These are phyloP conservation scores for Solen grandis DNA, from an alignment of 1,140 invertebrate species.

Conservation along the genomic window DNA sequence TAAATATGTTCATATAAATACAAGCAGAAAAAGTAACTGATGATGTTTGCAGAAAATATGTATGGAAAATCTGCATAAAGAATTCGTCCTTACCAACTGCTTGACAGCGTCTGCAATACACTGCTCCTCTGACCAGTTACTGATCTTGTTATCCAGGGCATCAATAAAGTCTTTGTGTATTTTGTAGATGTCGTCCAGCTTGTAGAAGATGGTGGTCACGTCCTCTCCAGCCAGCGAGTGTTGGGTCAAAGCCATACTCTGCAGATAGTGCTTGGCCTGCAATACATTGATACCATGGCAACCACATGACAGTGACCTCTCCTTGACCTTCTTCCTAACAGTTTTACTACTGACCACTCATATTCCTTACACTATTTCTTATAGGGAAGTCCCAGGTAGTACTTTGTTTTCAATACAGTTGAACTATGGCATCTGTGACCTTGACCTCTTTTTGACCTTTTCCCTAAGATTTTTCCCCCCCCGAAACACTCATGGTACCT, in stretches of 20 bases:
- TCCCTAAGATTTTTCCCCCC: too few relatives aligned
- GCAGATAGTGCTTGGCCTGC: constrained; percentile 37
- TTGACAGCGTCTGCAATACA: constrained; percentile 41
- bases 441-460: too few relatives aligned
- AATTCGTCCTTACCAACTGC: constrained; percentile 25
- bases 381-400: too few relatives aligned
- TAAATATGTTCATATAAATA: background rate
- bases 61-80: background rate
- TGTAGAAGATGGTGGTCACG: constrained; percentile 52
- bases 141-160: constrained; percentile 17
- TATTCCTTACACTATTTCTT: too few relatives aligned
- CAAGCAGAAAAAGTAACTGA: background rate
- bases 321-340: too few relatives aligned
- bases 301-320: too few relatives aligned
- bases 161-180: constrained; percentile 50
- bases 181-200: constrained; percentile 42
- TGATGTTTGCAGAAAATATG: background rate
- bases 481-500: too few relatives aligned
- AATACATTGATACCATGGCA: too few relatives aligned
- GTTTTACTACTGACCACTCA: too few relatives aligned
- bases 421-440: too few relatives aligned
- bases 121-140: constrained; percentile 41
- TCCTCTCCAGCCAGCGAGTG: constrained; percentile 17
- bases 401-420: too few relatives aligned
- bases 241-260: constrained; percentile 9